Conservation (phyloP, 2,113 vertebrate genomes). For the Strigops habroptila region DNA sequence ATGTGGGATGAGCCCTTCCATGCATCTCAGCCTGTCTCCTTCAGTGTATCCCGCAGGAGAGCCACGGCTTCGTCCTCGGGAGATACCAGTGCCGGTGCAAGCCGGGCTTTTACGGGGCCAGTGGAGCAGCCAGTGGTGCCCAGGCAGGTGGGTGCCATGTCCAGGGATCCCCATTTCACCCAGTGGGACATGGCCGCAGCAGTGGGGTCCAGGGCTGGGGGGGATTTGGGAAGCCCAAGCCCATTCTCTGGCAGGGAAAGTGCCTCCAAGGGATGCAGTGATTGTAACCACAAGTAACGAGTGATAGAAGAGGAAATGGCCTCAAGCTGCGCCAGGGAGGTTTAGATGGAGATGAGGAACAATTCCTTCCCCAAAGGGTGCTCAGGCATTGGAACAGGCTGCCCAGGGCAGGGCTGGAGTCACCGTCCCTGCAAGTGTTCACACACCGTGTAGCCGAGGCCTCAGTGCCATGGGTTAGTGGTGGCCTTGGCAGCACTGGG, state of each 20-base stretch:
- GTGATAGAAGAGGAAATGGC: neutral
- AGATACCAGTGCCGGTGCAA: constrained; percentile 89
- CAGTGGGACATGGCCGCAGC: neutral
- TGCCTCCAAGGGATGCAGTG: rapidly evolving
- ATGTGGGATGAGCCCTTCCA: neutral
- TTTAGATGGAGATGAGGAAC: neutral
- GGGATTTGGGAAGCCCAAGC: neutral
- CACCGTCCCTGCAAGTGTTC: too few species aligned
- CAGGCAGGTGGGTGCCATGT: constrained; percentile 34
- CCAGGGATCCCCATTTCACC: neutral
- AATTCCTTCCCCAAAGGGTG: too few species aligned
- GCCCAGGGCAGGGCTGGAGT: too few species aligned
- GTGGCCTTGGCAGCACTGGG: neutral
- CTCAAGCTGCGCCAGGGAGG: neutral
- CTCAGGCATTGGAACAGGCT: too few species aligned
- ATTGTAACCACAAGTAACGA: neutral
- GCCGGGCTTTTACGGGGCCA: constrained; percentile 83
- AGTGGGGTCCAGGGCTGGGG: rapidly evolving
- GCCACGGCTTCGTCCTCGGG: constrained; percentile 84
- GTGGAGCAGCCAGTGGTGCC: neutral
- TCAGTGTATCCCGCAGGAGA: constrained; percentile 84
- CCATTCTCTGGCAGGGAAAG: neutral
- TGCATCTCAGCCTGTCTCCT: neutral
- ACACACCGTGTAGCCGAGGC: too few species aligned
- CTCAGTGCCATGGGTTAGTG: neutral